Evolutionary conservation across 2,113 vertebrate species (phyloP), one percentile per base, ranked within the genome.

Genomic region (Macaca nemestrina): DNA sequence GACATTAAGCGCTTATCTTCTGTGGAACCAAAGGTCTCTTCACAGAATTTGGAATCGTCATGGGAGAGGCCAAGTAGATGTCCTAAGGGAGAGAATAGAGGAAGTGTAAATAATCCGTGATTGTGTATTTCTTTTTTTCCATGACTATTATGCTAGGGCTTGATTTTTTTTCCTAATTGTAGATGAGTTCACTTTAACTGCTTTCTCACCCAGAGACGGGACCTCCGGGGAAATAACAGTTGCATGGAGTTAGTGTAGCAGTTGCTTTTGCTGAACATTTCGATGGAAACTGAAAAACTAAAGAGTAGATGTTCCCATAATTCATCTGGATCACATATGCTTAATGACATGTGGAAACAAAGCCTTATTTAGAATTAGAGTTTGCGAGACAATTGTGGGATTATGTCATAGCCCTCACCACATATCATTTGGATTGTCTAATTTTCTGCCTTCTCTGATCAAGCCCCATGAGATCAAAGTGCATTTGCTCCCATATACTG

Each of bases 1-100:
- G 99, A 99, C 99, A 99, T 99, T 90, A 99, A 99, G n/a, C 99
- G 99, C 95, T 99, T 99, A 98, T 99, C 99, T 91, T 99, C 99
- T 70, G 98, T 99, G 78, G 99, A 99, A 32, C 99, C 99, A 38
- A 99, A 99, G 30, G 99, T 99, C 92, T 99, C 99, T 98, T 99
- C 99, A 79, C 99, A 99, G 98, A 99, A 99, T 98, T 99, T 99
- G 81, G 99, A 99, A 98, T 99, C 99, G 0, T 99, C 99, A 13
- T 99, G 99, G 88, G 99, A 99, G 97, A 99, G 99, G 25, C 99
- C 99, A 75, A 99, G 99, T 57, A 99, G 99, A 97, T 99, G 99
- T 22, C 99, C 99, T 99, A 93, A 2, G 67, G 78, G 78, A 95
- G 96, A 73, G 22, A 83, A 81, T 0, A 80, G 18, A 81, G 43